Evolutionary conservation across 2,797 vertebrate species (phyloP), one percentile per base, ranked within the genome.

Genomic region (Steatocranus sp.): DNA sequence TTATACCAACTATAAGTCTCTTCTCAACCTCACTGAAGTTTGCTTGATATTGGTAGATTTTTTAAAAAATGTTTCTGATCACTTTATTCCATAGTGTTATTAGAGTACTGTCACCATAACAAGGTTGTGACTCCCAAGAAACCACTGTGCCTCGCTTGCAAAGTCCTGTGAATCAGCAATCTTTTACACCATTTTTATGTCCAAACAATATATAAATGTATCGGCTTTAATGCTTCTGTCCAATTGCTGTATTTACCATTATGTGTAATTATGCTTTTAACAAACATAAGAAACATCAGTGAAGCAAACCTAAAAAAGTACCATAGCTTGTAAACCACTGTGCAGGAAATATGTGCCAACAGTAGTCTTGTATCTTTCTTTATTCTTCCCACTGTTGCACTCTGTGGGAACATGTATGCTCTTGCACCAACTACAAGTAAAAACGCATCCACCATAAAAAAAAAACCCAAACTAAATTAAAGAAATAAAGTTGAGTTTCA

Each of bases 1-100:
- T 80, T 85, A 78, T 86, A 87, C 68, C 80, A 76, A 88, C 82
- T 82, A 83, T 20, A 17, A 63, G 53, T 43, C 73, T 82, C 36
- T 53, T 51, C 58, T 73, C 56, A 74, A 46, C 63, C 61, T 84
- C 63, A 23, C 76, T 18, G 74, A 75, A 41, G 49, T 73, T 76
- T 77, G 15, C 41, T 48, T 27, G 25, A n/a, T 30, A 12, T 48
- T 73, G 4, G 66, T 30, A 43, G 23, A 46, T 43, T 30, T 46
- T 63, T 11, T 4, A 1, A 3, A 8, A 43, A 11, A 18, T 27
- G 23, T 70, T 46, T 70, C 38, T 9, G n/a, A 70, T 27, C 41
- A 70, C 15, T 70, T 70, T 70, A 46, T 27, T 70, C 66, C 23
- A 46, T 18, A 46, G 66, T 46, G 41, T 43, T 46, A 27, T 70